Evolutionary conservation across 2,113 vertebrate genomes (phyloP).

Genomic region (Apeltes quadracus): DNA sequence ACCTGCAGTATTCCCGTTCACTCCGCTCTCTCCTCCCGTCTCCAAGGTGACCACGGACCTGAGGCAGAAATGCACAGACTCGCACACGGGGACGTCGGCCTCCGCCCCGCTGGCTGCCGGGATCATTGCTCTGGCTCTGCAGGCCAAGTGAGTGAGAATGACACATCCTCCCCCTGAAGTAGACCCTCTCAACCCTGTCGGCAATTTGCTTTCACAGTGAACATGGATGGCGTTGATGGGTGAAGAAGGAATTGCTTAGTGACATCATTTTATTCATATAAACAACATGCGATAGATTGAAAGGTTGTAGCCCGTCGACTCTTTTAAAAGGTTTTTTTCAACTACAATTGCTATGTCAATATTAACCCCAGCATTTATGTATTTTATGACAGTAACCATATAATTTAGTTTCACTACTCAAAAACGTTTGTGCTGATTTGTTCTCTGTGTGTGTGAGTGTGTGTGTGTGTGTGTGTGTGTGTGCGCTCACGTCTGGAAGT

Average conservation of each 20-base stretch:
- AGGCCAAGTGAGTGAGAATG: slow-evolving; percentile 77
- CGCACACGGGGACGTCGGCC: slow-evolving; percentile 80
- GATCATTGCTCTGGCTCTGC: slow-evolving; percentile 80
- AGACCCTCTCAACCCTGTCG: background rate
- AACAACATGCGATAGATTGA: background rate
- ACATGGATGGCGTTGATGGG: background rate
- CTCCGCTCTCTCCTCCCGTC: slow-evolving; percentile 13
- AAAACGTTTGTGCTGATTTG: background rate
- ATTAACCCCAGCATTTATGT: background rate
- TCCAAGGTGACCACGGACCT: slow-evolving; percentile 82
- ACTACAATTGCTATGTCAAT: background rate
- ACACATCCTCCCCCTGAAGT: background rate
- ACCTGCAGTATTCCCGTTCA: slow-evolving; percentile 11
- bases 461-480: background rate
- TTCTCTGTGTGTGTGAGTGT: background rate
- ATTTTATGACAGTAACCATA: background rate
- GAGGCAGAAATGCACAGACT: slow-evolving; percentile 81
- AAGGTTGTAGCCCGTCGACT: background rate
- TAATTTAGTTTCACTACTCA: background rate
- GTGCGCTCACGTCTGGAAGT: slow-evolving; percentile 20
- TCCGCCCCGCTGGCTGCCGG: slow-evolving; percentile 81
- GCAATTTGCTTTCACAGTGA: background rate
- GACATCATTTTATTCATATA: background rate
- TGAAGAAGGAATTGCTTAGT: background rate
- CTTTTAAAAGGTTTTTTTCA: background rate